These are phyloP conservation scores for Erpobdella octoculata DNA, from an alignment of 2,888 invertebrate genomes.

Conservation along the genomic window DNA sequence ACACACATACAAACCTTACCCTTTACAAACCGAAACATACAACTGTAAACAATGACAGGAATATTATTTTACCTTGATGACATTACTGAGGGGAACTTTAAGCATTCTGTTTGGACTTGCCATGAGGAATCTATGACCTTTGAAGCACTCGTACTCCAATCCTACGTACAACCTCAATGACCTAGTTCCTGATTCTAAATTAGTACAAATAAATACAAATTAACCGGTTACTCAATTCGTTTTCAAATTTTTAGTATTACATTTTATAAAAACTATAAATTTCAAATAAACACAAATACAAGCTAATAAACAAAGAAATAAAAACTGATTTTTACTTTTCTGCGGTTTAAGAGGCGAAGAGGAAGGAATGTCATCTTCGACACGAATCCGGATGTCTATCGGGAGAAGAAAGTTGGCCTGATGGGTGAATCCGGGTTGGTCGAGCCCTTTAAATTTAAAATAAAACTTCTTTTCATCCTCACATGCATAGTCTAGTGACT, in stretches of 20 bases:
- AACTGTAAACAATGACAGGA: background rate
- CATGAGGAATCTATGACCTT: slow-evolving; percentile 93
- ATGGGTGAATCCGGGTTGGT: slow-evolving; percentile 81
- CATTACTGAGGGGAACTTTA: slow-evolving; percentile 58
- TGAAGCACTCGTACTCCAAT: slow-evolving; percentile 88
- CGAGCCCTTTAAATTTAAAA: slow-evolving; percentile 55
- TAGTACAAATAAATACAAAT: too few species aligned
- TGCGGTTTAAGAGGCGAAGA: background rate
- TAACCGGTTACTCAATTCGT: too few species aligned
- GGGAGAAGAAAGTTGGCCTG: slow-evolving; percentile 84
- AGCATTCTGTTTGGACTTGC: slow-evolving; percentile 75
- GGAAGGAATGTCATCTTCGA: slow-evolving; percentile 36
- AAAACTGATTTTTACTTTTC: too few species aligned
- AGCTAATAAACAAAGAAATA: too few species aligned
- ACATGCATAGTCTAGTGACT: too few species aligned
- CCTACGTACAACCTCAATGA: slow-evolving; percentile 61
- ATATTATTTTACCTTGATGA: slow-evolving; percentile 24
- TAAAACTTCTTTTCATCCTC: too few species aligned
- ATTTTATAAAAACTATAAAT: too few species aligned
- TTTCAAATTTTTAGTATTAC: too few species aligned
- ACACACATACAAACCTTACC: too few species aligned
- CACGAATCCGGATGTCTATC: slow-evolving; percentile 73
- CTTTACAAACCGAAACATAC: too few species aligned
- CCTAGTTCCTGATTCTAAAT: background rate
- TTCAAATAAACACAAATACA: too few species aligned